A percentile compares a stretch with the other conserved stretches of the same genome.
Conservation (phyloP, 2,888 invertebrate genomes). For the Parthenolecanium corni region DNA sequence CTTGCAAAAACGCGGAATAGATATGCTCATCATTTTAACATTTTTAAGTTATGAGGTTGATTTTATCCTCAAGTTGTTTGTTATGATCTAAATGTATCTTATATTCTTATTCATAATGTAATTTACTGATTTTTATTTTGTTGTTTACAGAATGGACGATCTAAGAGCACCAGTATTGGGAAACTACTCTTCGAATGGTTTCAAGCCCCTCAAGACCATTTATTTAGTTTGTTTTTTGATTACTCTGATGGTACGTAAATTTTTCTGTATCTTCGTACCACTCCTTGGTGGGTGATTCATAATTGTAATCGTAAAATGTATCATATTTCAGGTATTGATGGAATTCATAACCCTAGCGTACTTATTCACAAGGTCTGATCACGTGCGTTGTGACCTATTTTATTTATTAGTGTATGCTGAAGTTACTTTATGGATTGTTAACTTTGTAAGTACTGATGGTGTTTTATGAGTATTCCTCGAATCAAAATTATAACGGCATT, state of each 20-base stretch:
- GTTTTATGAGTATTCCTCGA: too few species aligned
- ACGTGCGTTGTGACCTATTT: constrained; percentile 12
- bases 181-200: constrained; percentile 7
- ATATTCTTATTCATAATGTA: too few species aligned
- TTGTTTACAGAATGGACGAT: constrained; percentile 13
- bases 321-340: constrained; percentile 11
- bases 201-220: constrained; percentile 23
- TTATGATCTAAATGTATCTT: too few species aligned
- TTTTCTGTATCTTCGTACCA: background rate
- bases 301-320: background rate
- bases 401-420: constrained; percentile 13
- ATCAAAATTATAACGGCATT: too few species aligned
- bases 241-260: background rate
- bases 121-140: too few species aligned
- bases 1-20: too few species aligned
- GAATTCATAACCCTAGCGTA: background rate
- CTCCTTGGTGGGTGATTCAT: background rate
- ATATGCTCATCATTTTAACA: too few species aligned
- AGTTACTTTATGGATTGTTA: constrained; percentile 10
- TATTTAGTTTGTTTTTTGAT: constrained; percentile 8
- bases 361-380: constrained; percentile 10
- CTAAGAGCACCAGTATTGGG: constrained; percentile 14
- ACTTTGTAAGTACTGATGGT: constrained; percentile 12
- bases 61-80: too few species aligned
- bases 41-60: too few species aligned